Conservation (phyloP, 1,140 invertebrate genomes). For the Drosophila eugracilis region DNA sequence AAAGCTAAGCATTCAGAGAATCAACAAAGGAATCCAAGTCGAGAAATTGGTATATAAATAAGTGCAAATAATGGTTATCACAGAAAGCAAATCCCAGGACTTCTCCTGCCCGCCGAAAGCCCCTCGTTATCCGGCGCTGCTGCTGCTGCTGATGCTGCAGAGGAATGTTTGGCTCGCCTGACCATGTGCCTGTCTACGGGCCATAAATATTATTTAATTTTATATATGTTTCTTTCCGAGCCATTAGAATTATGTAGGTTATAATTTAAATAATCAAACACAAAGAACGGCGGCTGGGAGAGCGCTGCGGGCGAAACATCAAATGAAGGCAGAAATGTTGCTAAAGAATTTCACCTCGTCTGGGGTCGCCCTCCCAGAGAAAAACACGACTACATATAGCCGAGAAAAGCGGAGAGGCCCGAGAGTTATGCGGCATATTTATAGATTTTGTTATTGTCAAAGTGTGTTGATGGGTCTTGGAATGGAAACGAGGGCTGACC, state of each 20-base stretch:
- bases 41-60: conserved; percentile 12
- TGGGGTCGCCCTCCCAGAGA: conserved; percentile 67
- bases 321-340: conserved; percentile 64
- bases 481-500: conserved; percentile 5
- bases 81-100: conserved; percentile 23
- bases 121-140: conserved; percentile 21
- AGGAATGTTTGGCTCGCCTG: conserved; percentile 58
- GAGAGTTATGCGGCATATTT: conserved; percentile 54
- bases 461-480: conserved; percentile 37
- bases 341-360: conserved; percentile 77
- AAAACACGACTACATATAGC: conserved; percentile 17
- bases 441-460: conserved; percentile 75
- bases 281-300: conserved; percentile 21
- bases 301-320: conserved; percentile 46
- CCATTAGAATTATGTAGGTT: conserved; percentile 81
- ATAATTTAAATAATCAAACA: conserved; percentile 77
- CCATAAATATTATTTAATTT: conserved; percentile 82
- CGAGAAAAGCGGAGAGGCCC: conserved; percentile 32
- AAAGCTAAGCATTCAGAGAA: neutral
- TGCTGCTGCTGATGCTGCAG: too few relatives aligned
- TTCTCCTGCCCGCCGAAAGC: conserved; percentile 1
- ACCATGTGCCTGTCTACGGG: conserved; percentile 78
- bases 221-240: conserved; percentile 74
- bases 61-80: conserved; percentile 30
- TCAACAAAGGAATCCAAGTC: conserved; percentile 3